Evolutionary conservation across 2,797 vertebrate species (phyloP), one percentile per base, ranked within the genome.

Genomic region (Ispidina picta): DNA sequence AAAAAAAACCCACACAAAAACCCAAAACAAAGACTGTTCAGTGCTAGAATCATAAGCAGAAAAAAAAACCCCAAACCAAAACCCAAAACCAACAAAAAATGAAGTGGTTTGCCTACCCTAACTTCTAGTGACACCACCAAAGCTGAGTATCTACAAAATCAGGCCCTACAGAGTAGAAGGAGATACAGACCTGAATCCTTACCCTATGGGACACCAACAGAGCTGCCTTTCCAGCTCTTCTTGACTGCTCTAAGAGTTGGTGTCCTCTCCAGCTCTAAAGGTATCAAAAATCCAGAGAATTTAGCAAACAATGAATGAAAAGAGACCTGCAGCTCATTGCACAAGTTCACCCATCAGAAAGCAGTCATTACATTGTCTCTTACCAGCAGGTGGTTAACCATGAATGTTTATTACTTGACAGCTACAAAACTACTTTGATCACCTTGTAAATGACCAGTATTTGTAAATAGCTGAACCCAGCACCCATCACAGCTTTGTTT

Each of bases 321-420:
- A 89, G 66, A 86, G 39, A 95, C 77, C 59, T 75, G 59, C 41
- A 92, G 83, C 60, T 83, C 91, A 63, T 44, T 58, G 64, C 79
- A n/a, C 35, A 76, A 82, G 60, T 49, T 95, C 69, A 86, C 83
- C 58, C 41, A 80, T 68, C 69, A 83, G 73, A 94, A 83, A 91
- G 70, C 79, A 93, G 78, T 41, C 31, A 26, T 55, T 77, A 48
- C n/a, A 29, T 64, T 66, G 68, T 44, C 79, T 76, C 8, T 66
- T 81, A 66, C 48, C 76, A 93, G 85, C 86, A 91, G 85, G 93
- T 89, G 76, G 80, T 75, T 86, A 86, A 78, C 25, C 12, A 49
- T 15, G 60, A 71, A 62, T 64, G 49, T 85, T 95, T 87, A 74
- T 71, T 69, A 60, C n/a, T 83, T 77, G 65, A 59, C 29, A 83